Conservation (phyloP, 2,797 vertebrate species). For the Eutrigla gurnardus region DNA sequence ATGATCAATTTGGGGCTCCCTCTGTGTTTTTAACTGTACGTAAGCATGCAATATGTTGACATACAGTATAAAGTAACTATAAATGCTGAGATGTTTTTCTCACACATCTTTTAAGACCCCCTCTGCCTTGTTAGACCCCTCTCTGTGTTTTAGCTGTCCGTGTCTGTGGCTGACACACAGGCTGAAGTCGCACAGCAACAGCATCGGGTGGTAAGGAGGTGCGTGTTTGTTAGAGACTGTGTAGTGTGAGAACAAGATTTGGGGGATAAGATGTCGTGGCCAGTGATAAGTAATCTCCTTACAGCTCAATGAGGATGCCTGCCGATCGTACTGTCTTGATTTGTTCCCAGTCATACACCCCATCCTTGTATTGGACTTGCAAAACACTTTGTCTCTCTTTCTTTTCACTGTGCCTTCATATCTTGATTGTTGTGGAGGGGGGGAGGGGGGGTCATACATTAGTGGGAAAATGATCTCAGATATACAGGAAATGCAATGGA, state of each 20-base stretch:
- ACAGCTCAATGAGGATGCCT: constrained; percentile 61
- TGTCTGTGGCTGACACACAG: constrained; percentile 46
- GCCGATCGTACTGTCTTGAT: constrained; percentile 52
- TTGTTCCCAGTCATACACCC: constrained; percentile 52
- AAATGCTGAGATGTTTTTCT: background rate
- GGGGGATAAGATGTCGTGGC: constrained; percentile 64
- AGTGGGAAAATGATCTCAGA: constrained; percentile 39
- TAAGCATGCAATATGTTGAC: background rate
- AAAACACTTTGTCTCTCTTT: constrained; percentile 47
- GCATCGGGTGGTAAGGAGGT: constrained; percentile 47
- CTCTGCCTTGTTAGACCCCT: constrained; percentile 25
- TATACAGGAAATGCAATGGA: constrained; percentile 36
- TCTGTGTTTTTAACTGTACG: background rate
- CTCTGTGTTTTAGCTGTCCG: constrained; percentile 43
- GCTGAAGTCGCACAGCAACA: constrained; percentile 30
- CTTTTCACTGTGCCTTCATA: constrained; percentile 4
- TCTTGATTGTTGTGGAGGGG: background rate
- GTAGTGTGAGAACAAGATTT: constrained; percentile 63
- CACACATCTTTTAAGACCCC: constrained; percentile 9
- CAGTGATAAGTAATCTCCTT: constrained; percentile 73
- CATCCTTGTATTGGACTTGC: constrained; percentile 52
- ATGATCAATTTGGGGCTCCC: background rate
- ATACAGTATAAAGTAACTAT: background rate
- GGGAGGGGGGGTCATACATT: background rate
- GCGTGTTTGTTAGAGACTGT: constrained; percentile 65